Conservation (phyloP, 2,113 vertebrate genomes). For the Chamaetylas fuelleborni region DNA sequence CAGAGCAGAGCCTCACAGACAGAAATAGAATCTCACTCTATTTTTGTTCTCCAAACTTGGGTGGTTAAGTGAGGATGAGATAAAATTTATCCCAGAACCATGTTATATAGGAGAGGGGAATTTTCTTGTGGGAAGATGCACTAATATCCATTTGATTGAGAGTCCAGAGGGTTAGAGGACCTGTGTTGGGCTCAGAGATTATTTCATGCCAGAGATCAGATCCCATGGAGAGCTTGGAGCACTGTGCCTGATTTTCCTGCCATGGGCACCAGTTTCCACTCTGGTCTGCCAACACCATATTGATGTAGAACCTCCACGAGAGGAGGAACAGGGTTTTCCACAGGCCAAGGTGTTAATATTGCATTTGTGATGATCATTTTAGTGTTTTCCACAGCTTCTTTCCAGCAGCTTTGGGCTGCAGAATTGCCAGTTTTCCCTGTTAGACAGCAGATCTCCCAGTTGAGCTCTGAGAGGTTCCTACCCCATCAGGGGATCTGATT, state of each 20-base stretch:
- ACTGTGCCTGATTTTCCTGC: background rate
- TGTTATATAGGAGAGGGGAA: fast-evolving
- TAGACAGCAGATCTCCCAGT: background rate
- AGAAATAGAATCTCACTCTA: background rate
- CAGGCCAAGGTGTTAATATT: background rate
- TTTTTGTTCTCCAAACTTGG: background rate
- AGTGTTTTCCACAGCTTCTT: background rate
- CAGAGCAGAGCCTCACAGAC: background rate
- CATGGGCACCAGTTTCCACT: background rate
- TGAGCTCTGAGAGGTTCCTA: background rate
- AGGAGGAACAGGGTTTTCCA: background rate
- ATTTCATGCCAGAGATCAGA: background rate
- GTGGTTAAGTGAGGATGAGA: background rate
- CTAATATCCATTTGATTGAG: background rate
- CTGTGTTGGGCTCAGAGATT: background rate
- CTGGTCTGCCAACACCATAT: background rate
- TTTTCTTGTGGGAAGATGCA: background rate
- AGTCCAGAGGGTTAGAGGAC: background rate
- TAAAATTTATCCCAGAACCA: background rate
- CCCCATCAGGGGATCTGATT: background rate
- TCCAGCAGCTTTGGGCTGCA: background rate
- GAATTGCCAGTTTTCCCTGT: background rate
- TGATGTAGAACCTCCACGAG: background rate
- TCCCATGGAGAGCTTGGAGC: background rate
- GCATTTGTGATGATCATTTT: background rate